Base-by-base conservation (phyloP, 2,888 invertebrate species). In the Acrocyrtus sp. region DNA sequence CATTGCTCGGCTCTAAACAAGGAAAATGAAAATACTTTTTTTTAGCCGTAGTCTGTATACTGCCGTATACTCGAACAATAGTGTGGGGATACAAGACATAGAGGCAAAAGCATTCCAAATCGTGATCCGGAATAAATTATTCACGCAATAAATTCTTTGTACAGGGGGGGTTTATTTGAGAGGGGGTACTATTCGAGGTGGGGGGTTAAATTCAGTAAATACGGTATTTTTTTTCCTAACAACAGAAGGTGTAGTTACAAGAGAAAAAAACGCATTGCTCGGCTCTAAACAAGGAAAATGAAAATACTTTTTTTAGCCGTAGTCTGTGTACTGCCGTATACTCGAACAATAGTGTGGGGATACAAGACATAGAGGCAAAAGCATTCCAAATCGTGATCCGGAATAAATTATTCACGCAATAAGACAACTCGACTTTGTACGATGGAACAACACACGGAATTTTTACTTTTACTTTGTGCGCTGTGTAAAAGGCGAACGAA, bases 111-210 rank as follows among this genome's bases (percentile, higher is more conserved):
- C 75, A 75, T 75, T 75, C 72, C 72, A 72, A 75, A 77, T 77
- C 78, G 78, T 78, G 78, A 78, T 78, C 77, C 75, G 74, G 78
- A 78, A 78, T 78, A 78, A 78, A 78, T 78, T 78, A 78, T 77
- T 78, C 78, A 78, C 72, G 72, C 74, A 77, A 77, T 78, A 74
- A 75, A n/a, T n/a, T n/a, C n/a, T n/a, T n/a, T n/a, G n/a, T n/a
- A n/a, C n/a, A n/a, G n/a, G n/a, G n/a, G n/a, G n/a, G n/a, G n/a
- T n/a, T n/a, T n/a, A n/a, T n/a, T n/a, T n/a, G n/a, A n/a, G n/a
- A n/a, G n/a, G n/a, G n/a, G n/a, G n/a, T n/a, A n/a, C n/a, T n/a
- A n/a, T n/a, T n/a, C n/a, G n/a, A n/a, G n/a, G n/a, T n/a, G n/a
- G n/a, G n/a, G 47, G 47, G 15, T 45, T 21, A 15, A 22, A 15